Base-by-base conservation (phyloP, 2,888 invertebrate species). In the Ctenicera cuprea region DNA sequence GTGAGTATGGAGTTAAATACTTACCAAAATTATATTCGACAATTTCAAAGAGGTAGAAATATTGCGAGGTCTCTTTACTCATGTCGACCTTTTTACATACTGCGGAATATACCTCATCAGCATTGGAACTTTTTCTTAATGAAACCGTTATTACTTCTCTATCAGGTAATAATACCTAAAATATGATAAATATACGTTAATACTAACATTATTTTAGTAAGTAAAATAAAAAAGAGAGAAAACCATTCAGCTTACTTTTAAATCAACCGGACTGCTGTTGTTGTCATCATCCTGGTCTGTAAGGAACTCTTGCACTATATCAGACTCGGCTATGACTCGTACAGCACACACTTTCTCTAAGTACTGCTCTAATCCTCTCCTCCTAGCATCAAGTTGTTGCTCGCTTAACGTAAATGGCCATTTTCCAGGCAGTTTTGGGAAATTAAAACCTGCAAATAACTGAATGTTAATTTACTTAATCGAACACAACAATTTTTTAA, bases 331-430 rank as follows among this genome's bases (percentile, higher is more conserved):
- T 83, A 99, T 98, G 33, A 99, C 98, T 43, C 98, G 91, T 14
- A 99, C 97, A 7, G 99, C 97, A 88, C 99, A 99, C 0, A 99
- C 96, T 88, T 98, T 97, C 88, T 99, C 99, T 85, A 99, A 90
- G 90, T 99, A 99, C 88, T 97, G 97, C 87, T 99, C 99, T 54
- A 99, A 90, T 0, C 98, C 98, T 79, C 99, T 91, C 76, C 99
- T 90, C 74, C 99, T 90, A 0, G 96, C 93, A 87, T 99, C 99
- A 75, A 99, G 88, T 86, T 99, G 99, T 85, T 99, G 99, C 84
- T 99, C 99, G 85, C 96, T 97, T 82, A 99, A 90, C 85, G 94
- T 94, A 87, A 99, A 99, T 68, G 98, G 97, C 97, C 99, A 99
- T 88, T 99, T 99, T 72, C 98, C 97, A 0, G 99, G 99, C 80